A percentile compares a stretch with the other conserved stretches of the same genome.
Evolutionary conservation across 2,888 invertebrate genomes (phyloP).

Genomic region (Drosophila diplacantha): DNA sequence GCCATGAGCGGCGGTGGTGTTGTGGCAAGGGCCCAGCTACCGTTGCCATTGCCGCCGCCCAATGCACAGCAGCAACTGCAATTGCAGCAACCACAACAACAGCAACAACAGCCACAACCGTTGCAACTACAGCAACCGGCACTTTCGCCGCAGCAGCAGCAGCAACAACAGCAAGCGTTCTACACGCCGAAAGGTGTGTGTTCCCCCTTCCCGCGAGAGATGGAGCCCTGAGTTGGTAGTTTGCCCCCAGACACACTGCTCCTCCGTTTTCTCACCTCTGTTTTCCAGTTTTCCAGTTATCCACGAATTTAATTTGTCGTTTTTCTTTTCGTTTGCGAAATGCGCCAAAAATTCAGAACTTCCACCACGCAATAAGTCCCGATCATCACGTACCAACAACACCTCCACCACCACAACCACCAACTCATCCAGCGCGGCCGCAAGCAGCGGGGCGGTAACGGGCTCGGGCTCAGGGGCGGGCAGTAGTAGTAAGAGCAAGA

Average conservation of each 20-base stretch:
- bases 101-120: constrained; percentile 34
- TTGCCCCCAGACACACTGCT: constrained; percentile 17
- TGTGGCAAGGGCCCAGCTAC: constrained; percentile 73
- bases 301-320: constrained; percentile 49
- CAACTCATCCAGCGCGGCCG: constrained; percentile 46
- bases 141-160: constrained; percentile 61
- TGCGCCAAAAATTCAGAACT: constrained; percentile 63
- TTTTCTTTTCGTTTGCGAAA: constrained; percentile 50
- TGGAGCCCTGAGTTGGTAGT: constrained; percentile 31
- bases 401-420: constrained; percentile 55
- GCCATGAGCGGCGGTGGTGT: constrained; percentile 70
- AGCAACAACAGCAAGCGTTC: constrained; percentile 80
- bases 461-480: constrained; percentile 37
- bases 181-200: constrained; percentile 84
- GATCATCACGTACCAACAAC: constrained; percentile 71
- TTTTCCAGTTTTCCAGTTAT: constrained; percentile 15
- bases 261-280: constrained; percentile 34
- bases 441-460: constrained; percentile 36
- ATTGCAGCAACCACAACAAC: constrained; percentile 61
- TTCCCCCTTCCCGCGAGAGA: constrained; percentile 6
- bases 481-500: constrained; percentile 50
- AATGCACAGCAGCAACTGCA: constrained; percentile 54
- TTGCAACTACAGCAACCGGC: constrained; percentile 65
- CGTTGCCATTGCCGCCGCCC: constrained; percentile 71
- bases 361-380: constrained; percentile 74